These are phyloP conservation scores for Tetranychus truncatus DNA, from an alignment of 2,888 invertebrate species.

Conservation along the genomic window DNA sequence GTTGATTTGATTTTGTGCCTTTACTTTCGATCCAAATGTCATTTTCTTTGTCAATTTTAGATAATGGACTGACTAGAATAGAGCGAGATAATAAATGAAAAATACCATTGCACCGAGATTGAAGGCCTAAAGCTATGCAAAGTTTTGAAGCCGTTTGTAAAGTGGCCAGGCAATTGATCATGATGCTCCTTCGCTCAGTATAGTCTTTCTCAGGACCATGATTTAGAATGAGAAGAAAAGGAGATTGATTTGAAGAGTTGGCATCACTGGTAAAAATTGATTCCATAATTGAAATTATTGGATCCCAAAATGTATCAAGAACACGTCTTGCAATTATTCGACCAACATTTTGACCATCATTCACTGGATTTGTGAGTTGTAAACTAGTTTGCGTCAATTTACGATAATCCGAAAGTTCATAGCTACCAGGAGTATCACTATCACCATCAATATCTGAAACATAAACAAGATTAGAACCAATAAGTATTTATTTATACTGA, in stretches of 20 bases:
- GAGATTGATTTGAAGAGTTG: background rate
- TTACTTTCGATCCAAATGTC: background rate
- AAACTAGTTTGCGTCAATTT: slow-evolving; percentile 27
- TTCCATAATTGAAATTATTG: background rate
- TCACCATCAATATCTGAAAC: slow-evolving; percentile 58
- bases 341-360: background rate
- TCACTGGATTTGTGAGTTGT: background rate
- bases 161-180: slow-evolving; percentile 48
- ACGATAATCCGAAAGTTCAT: slow-evolving; percentile 71
- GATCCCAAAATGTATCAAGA: background rate
- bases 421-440: slow-evolving; percentile 45
- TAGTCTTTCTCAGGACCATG: background rate
- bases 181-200: background rate
- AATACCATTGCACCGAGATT: slow-evolving; percentile 74
- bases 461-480: slow-evolving; percentile 10
- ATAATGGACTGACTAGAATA: background rate
- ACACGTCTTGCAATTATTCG: background rate
- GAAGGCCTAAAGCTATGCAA: slow-evolving; percentile 66
- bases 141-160: slow-evolving; percentile 75
- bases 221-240: background rate
- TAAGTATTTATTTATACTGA: background rate
- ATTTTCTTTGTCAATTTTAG: background rate
- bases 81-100: slow-evolving; percentile 36
- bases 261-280: slow-evolving; percentile 1
- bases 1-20: background rate